phyloP scores from a whole-genome alignment of 92 coral and sea anemone genomes.

The Epizoanthus ramosus region DNA sequence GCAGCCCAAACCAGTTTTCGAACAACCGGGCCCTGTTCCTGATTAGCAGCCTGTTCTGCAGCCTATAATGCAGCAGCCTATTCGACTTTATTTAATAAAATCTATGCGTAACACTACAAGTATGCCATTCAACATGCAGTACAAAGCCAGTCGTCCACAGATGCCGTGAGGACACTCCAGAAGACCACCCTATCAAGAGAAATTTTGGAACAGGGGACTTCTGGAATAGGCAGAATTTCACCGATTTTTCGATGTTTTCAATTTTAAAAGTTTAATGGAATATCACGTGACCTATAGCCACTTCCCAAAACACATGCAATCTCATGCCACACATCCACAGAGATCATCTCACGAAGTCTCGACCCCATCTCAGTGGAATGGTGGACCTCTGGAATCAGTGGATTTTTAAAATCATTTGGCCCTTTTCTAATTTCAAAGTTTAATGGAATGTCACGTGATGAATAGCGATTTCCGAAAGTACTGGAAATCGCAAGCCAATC shows the following conservation, averaged over 20 bases:
- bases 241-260: conserved; percentile 11
- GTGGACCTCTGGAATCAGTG: conserved; percentile 3
- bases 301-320: conserved; percentile 9
- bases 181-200: background rate
- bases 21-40: too few relatives aligned
- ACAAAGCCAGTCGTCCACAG: conserved; percentile 19
- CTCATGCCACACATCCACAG: conserved; percentile 5
- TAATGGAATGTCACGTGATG: too few relatives aligned
- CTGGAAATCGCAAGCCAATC: too few relatives aligned
- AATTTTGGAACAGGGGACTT: background rate
- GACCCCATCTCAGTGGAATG: conserved; percentile 19
- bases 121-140: conserved; percentile 13
- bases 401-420: background rate
- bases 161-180: background rate
- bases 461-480: too few relatives aligned
- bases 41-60: background rate
- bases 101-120: background rate
- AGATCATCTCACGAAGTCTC: conserved; percentile 19
- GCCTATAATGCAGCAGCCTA: conserved; percentile 30
- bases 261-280: conserved; percentile 22
- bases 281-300: conserved; percentile 2
- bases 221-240: background rate
- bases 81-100: conserved; percentile 18
- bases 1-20: too few relatives aligned
- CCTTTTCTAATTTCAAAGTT: background rate